These are phyloP conservation scores for Artibeus jamaicensis DNA, from an alignment of 2,797 vertebrate genomes.

Conservation along the genomic window DNA sequence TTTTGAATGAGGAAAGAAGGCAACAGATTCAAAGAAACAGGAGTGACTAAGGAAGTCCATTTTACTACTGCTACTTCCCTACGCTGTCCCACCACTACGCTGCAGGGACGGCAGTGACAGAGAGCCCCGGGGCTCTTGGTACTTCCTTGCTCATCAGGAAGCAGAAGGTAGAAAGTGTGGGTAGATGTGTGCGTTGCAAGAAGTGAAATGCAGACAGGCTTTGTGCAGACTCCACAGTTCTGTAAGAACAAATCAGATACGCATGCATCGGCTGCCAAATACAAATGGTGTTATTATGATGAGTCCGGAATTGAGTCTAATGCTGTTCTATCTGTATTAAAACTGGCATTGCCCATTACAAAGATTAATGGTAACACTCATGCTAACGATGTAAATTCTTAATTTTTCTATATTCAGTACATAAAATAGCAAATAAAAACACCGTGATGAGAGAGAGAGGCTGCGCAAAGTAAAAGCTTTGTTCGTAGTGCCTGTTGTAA, in stretches of 20 bases:
- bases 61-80: background rate
- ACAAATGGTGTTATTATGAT: background rate
- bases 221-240: background rate
- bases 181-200: background rate
- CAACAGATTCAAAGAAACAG: background rate
- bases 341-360: background rate
- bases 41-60: background rate
- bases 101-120: background rate
- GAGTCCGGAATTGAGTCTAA: background rate
- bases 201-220: background rate
- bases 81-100: too few relatives aligned
- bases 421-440: slow-evolving; percentile 13
- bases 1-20: background rate
- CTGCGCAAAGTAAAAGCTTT: background rate
- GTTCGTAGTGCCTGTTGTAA: background rate
- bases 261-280: background rate
- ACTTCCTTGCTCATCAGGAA: background rate
- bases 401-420: slow-evolving; percentile 14
- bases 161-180: background rate
- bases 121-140: background rate
- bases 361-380: background rate
- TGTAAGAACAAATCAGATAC: background rate
- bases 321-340: background rate
- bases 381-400: background rate
- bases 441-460: background rate